phyloP scores from a whole-genome alignment of 2,797 vertebrate genomes.

The Clarias platycephalus region DNA sequence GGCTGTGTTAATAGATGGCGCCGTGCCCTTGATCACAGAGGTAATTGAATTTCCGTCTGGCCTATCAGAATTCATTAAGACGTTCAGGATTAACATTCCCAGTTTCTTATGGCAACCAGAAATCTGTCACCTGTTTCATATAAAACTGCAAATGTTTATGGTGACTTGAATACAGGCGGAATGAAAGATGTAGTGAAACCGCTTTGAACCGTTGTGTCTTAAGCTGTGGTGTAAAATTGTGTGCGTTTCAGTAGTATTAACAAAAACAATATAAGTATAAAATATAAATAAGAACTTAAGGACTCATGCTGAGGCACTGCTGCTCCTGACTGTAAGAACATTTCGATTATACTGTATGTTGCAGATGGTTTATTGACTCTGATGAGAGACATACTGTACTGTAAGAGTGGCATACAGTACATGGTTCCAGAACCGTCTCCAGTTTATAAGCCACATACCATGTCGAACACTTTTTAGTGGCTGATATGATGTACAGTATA shows the following conservation, averaged over 20 bases:
- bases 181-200: constrained; percentile 9
- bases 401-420: background rate
- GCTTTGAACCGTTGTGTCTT: constrained; percentile 24
- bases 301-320: constrained; percentile 1
- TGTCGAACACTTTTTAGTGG: background rate
- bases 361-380: constrained; percentile 37
- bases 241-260: constrained; percentile 29
- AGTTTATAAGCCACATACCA: constrained; percentile 9
- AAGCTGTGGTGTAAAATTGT: constrained; percentile 6
- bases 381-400: background rate
- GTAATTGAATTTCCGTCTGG: constrained; percentile 50
- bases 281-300: background rate
- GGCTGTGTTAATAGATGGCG: constrained; percentile 49
- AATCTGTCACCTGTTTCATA: constrained; percentile 34
- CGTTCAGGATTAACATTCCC: constrained; percentile 43
- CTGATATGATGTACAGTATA: background rate
- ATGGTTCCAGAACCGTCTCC: constrained; percentile 14
- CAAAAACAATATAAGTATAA: too few relatives aligned
- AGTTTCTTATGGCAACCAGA: constrained; percentile 11
- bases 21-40: constrained; percentile 51
- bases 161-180: constrained; percentile 4
- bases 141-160: background rate
- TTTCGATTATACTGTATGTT: constrained; percentile 24
- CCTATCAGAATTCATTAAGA: constrained; percentile 56
- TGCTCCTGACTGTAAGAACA: constrained; percentile 6